phyloP scores from a whole-genome alignment of 1,140 invertebrate species.

The Adelges cooleyi region DNA sequence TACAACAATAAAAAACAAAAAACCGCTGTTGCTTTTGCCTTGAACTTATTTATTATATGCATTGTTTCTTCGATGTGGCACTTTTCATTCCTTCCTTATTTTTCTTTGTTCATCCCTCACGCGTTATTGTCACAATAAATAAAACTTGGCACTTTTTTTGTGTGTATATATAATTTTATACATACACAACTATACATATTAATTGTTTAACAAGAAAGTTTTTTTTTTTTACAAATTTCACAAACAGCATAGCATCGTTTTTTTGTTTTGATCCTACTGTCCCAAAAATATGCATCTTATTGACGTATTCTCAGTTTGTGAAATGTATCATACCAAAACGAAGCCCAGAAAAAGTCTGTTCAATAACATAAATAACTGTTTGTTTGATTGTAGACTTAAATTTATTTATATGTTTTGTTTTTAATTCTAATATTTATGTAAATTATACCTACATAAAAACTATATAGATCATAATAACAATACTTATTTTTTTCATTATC shows the following conservation, averaged over 20 bases:
- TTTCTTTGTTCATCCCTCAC: background rate
- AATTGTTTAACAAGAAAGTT: background rate
- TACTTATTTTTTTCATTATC: background rate
- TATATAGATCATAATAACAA: background rate
- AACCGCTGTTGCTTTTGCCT: constrained; percentile 26
- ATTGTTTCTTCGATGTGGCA: constrained; percentile 16
- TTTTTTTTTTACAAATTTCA: background rate
- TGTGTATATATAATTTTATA: background rate
- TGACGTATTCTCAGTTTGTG: background rate
- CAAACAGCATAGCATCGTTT: background rate
- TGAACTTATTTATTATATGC: background rate
- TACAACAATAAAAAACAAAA: constrained; percentile 18
- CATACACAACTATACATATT: background rate
- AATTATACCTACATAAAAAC: background rate
- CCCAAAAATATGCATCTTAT: too few relatives aligned
- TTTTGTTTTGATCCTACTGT: too few relatives aligned
- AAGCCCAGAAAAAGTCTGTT: background rate
- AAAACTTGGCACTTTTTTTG: background rate
- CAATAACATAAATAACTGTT: background rate
- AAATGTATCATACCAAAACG: background rate
- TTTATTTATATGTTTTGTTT: background rate
- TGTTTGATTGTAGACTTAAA: background rate
- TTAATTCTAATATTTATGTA: background rate
- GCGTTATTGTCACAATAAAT: background rate
- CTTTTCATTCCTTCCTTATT: background rate